These are phyloP conservation scores for Erythrolamprus reginae DNA, from an alignment of 2,113 vertebrate species.

Conservation along the genomic window DNA sequence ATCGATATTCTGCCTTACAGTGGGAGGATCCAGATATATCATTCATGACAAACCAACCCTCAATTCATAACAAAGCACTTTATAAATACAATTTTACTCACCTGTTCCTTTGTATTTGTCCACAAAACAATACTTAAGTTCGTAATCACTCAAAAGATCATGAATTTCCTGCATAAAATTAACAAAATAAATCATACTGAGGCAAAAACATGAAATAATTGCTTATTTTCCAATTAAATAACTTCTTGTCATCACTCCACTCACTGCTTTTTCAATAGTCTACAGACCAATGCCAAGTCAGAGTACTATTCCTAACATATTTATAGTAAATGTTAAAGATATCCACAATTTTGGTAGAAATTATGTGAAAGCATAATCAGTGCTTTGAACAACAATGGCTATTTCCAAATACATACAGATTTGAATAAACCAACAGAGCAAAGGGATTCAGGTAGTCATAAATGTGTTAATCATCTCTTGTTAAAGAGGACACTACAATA, in stretches of 20 bases:
- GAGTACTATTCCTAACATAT: not conserved
- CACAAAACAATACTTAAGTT: constrained; percentile 94
- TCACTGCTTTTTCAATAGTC: not conserved
- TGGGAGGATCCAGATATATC: not conserved
- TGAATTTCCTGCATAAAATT: constrained; percentile 81
- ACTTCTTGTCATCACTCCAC: not conserved
- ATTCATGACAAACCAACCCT: not conserved
- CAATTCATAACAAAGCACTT: not conserved
- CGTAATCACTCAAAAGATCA: constrained; percentile 84
- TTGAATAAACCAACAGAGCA: not conserved
- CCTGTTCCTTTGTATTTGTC: constrained; percentile 96
- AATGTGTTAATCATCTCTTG: not conserved
- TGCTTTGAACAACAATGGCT: not conserved
- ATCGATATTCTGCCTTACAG: not conserved
- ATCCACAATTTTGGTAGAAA: not conserved
- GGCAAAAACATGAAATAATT: not conserved
- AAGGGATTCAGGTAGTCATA: not conserved
- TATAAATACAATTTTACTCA: constrained; percentile 58
- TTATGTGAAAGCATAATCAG: not conserved
- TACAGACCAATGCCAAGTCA: not conserved
- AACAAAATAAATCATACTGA: not conserved
- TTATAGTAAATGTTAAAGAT: not conserved
- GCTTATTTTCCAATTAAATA: not conserved
- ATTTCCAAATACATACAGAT: not conserved
- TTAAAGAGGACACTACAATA: not conserved